Evolutionary conservation across 1,140 invertebrate genomes (phyloP).

Genomic region (Drosophila yakuba): DNA sequence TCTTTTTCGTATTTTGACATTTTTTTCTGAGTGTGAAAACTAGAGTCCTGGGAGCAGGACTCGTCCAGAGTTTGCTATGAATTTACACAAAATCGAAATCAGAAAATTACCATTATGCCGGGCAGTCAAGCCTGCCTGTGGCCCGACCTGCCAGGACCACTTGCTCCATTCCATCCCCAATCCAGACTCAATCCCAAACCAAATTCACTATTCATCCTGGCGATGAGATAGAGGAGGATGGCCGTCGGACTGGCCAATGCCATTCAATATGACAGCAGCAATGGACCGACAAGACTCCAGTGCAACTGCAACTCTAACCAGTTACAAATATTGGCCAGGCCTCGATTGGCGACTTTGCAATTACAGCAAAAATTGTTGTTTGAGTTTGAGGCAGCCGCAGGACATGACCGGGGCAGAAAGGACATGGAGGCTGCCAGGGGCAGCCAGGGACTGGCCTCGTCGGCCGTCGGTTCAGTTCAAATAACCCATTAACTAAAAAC

Average conservation of each 20-base stretch:
- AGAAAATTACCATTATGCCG: constrained; percentile 80
- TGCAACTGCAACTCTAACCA: constrained; percentile 79
- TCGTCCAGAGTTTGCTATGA: constrained; percentile 65
- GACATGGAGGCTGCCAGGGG: constrained; percentile 20
- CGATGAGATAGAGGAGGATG: constrained; percentile 22
- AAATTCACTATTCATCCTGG: constrained; percentile 16
- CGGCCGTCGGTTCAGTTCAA: constrained; percentile 61
- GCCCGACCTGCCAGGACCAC: neutral
- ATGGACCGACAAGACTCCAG: constrained; percentile 39
- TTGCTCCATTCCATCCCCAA: neutral
- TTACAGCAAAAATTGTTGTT: constrained; percentile 81
- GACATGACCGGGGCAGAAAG: constrained; percentile 45
- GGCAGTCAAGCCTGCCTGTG: constrained; percentile 55
- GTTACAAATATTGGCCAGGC: constrained; percentile 76
- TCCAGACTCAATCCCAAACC: constrained; percentile 1
- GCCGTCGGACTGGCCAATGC: constrained; percentile 31
- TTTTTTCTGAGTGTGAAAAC: constrained; percentile 7
- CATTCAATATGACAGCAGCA: constrained; percentile 73
- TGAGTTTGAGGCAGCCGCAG: constrained; percentile 63
- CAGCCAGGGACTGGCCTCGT: neutral
- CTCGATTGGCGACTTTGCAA: constrained; percentile 75
- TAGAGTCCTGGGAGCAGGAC: constrained; percentile 23
- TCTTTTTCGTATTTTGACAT: neutral
- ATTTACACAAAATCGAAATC: constrained; percentile 83
- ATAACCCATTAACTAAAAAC: constrained; percentile 83